These are phyloP conservation scores for Cyclura pinguis DNA, from an alignment of 2,797 vertebrate species.

Conservation along the genomic window DNA sequence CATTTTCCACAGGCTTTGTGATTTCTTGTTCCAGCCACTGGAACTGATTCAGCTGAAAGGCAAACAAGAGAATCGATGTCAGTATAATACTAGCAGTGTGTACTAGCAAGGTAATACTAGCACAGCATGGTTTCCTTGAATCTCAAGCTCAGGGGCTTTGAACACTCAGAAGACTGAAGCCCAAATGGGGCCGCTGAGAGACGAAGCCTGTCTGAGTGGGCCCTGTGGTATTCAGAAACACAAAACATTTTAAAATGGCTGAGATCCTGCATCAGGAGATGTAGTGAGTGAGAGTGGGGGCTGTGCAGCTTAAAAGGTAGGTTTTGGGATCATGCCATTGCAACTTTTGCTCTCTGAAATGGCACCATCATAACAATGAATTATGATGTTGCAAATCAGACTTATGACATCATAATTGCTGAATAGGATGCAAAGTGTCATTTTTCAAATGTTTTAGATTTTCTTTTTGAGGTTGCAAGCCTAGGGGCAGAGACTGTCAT, in stretches of 20 bases:
- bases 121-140: background rate
- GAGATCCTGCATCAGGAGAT: too few relatives aligned
- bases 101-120: too few relatives aligned
- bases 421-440: too few relatives aligned
- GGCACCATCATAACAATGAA: too few relatives aligned
- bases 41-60: conserved; percentile 92
- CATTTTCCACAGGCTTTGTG: conserved; percentile 93
- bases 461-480: background rate
- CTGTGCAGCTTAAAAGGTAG: too few relatives aligned
- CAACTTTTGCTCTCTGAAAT: too few relatives aligned
- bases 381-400: too few relatives aligned
- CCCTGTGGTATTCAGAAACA: background rate
- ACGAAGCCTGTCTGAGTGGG: background rate
- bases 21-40: conserved; percentile 95
- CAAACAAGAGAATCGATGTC: conserved; percentile 32
- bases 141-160: background rate
- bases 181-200: background rate
- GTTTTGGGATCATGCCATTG: too few relatives aligned
- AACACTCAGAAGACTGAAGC: background rate
- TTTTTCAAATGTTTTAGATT: background rate
- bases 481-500: too few relatives aligned
- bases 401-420: too few relatives aligned
- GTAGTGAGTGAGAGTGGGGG: too few relatives aligned
- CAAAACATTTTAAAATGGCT: background rate
- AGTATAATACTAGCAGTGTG: background rate